A percentile compares a stretch with the other conserved stretches of the same genome.
phyloP scores from a whole-genome alignment of 2,113 vertebrate genomes.

The Silurus meridionalis region DNA sequence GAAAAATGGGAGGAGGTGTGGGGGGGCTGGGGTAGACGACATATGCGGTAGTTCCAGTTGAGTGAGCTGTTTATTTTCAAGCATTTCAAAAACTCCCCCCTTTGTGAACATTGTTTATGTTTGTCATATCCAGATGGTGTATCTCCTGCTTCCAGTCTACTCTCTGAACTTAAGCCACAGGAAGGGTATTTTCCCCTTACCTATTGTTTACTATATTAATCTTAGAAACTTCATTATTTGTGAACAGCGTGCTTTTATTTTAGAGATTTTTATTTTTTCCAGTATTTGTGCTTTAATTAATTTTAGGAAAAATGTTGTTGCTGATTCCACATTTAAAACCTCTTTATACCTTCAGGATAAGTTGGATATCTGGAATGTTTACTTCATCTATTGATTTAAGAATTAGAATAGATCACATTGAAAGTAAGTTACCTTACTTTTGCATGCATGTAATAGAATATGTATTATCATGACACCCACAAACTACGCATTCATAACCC shows the following conservation, averaged over 20 bases:
- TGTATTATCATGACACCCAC: neutral
- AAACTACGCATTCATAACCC: neutral
- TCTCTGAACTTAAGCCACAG: conserved; percentile 41
- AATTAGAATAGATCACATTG: neutral
- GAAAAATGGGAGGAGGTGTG: conserved; percentile 29
- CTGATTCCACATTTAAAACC: conserved; percentile 40
- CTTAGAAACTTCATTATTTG: conserved; percentile 34
- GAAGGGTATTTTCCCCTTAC: neutral
- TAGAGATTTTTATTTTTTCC: conserved; percentile 13
- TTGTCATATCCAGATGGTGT: conserved; percentile 52
- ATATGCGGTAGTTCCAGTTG: conserved; percentile 43
- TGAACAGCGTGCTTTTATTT: conserved; percentile 1
- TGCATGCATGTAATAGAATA: conserved; percentile 3
- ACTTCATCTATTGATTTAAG: neutral
- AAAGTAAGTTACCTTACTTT: conserved; percentile 12
- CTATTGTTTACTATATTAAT: conserved; percentile 3
- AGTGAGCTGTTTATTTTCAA: conserved; percentile 47
- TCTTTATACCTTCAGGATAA: conserved; percentile 32
- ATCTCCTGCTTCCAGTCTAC: conserved; percentile 41
- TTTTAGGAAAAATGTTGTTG: neutral
- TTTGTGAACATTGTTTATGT: conserved; percentile 54
- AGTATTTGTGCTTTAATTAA: conserved; percentile 13
- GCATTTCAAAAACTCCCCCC: conserved; percentile 33
- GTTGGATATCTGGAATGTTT: neutral
- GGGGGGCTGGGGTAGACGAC: neutral